A percentile compares a stretch with the other conserved stretches of the same genome.
Evolutionary conservation across 2,797 vertebrate genomes (phyloP).

Genomic region (Lophius americanus): DNA sequence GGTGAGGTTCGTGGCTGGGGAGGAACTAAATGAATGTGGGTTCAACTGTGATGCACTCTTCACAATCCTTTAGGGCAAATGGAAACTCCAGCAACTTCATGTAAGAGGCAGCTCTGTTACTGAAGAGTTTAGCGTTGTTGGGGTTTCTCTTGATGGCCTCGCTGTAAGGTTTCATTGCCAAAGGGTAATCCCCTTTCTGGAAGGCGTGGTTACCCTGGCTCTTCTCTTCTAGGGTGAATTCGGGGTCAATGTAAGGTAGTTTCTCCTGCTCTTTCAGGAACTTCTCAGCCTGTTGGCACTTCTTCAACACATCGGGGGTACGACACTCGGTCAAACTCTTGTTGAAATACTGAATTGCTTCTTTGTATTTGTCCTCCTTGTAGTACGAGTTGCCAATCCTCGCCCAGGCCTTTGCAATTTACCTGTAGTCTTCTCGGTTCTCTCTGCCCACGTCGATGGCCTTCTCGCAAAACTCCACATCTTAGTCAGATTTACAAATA

Average conservation of each 20-base stretch:
- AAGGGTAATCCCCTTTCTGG: conserved; percentile 93
- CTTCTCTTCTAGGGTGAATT: conserved; percentile 92
- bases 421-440: conserved; percentile 94
- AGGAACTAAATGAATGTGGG: conserved; percentile 89
- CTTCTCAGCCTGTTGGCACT: conserved; percentile 96
- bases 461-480: conserved; percentile 85
- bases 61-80: conserved; percentile 89
- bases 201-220: conserved; percentile 94
- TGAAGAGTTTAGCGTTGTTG: conserved; percentile 92
- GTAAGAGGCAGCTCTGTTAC: conserved; percentile 95
- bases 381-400: conserved; percentile 92
- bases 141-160: conserved; percentile 96
- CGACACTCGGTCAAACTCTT: conserved; percentile 95
- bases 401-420: conserved; percentile 93
- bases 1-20: no score
- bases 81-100: conserved; percentile 95
- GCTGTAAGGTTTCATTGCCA: conserved; percentile 93
- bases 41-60: conserved; percentile 91
- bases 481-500: no score
- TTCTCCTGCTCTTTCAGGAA: conserved; percentile 93
- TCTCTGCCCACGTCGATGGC: conserved; percentile 93
- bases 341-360: conserved; percentile 92
- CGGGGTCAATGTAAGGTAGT: conserved; percentile 91
- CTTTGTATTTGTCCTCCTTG: conserved; percentile 90
- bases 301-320: conserved; percentile 93